A percentile compares a stretch with the other conserved stretches of the same genome.
phyloP scores from a whole-genome alignment of 1,140 invertebrate genomes.

The Spodoptera litura region DNA sequence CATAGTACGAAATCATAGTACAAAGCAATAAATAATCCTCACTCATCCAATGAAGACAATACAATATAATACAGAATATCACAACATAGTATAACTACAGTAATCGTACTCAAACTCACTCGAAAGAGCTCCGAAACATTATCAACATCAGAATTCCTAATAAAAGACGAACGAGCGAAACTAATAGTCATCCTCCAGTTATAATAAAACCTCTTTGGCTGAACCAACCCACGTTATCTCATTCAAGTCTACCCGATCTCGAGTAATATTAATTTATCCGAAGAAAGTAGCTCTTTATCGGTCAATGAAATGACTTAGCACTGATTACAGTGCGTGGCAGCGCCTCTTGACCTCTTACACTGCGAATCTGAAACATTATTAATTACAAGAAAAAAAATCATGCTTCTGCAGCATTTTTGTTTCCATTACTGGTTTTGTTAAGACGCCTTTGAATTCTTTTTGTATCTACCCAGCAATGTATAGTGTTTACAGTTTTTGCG shows the following conservation, averaged over 20 bases:
- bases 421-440: slow-evolving; percentile 53
- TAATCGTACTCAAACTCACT: too few relatives aligned
- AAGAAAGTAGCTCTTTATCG: slow-evolving; percentile 68
- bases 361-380: not conserved
- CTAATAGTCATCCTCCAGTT: slow-evolving; percentile 1
- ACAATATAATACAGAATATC: too few relatives aligned
- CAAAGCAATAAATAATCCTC: too few relatives aligned
- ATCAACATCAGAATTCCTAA: not conserved
- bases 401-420: not conserved
- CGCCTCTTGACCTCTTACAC: slow-evolving; percentile 23
- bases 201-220: slow-evolving; percentile 23
- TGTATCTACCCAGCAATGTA: slow-evolving; percentile 45
- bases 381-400: slow-evolving; percentile 6
- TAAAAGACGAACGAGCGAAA: not conserved
- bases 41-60: too few relatives aligned
- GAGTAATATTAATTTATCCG: slow-evolving; percentile 70
- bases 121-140: not conserved
- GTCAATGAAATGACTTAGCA: slow-evolving; percentile 67
- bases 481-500: not conserved
- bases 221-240: slow-evolving; percentile 36
- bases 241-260: slow-evolving; percentile 45
- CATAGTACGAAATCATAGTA: too few relatives aligned
- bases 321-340: slow-evolving; percentile 64
- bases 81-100: too few relatives aligned
- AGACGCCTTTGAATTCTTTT: too few relatives aligned